Evolutionary conservation across 2,888 invertebrate genomes (phyloP).

Genomic region (Volucella zonaria): DNA sequence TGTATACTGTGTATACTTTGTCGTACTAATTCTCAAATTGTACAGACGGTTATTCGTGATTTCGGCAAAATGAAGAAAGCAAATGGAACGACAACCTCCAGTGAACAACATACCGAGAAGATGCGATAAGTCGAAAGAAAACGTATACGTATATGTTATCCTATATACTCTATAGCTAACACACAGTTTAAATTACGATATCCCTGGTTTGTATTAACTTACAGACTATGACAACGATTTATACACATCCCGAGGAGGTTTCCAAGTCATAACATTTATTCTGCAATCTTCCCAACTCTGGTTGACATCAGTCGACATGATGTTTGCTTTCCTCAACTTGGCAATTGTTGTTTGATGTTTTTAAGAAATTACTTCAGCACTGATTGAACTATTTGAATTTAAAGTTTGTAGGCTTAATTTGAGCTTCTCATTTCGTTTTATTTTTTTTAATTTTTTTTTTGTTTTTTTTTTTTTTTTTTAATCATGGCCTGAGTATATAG

Average conservation of each 20-base stretch:
- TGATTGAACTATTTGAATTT: constrained; percentile 34
- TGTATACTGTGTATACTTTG: too few species aligned
- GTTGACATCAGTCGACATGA: constrained; percentile 9
- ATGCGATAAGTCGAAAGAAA: constrained; percentile 23
- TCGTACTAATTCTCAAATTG: constrained; percentile 4
- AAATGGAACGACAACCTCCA: background rate
- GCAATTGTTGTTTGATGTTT: constrained; percentile 50
- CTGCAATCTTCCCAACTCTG: constrained; percentile 16
- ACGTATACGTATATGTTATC: background rate
- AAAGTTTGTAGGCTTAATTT: constrained; percentile 5
- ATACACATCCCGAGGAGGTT: constrained; percentile 33
- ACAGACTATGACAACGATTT: constrained; percentile 9
- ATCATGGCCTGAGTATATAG: constrained; percentile 4
- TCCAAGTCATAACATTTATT: constrained; percentile 20
- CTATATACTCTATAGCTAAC: constrained; percentile 1
- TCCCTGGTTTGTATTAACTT: background rate
- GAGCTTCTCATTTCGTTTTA: background rate
- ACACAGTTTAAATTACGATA: constrained; percentile 14
- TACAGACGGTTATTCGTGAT: constrained; percentile 5
- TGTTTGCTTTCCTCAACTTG: constrained; percentile 32
- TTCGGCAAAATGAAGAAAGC: background rate
- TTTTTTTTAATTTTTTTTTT: constrained; percentile 9
- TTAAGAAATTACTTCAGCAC: constrained; percentile 39
- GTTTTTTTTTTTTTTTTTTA: constrained; percentile 11
- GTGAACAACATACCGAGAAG: background rate